phyloP scores from a whole-genome alignment of 2,113 vertebrate genomes.

The Strigops habroptila region DNA sequence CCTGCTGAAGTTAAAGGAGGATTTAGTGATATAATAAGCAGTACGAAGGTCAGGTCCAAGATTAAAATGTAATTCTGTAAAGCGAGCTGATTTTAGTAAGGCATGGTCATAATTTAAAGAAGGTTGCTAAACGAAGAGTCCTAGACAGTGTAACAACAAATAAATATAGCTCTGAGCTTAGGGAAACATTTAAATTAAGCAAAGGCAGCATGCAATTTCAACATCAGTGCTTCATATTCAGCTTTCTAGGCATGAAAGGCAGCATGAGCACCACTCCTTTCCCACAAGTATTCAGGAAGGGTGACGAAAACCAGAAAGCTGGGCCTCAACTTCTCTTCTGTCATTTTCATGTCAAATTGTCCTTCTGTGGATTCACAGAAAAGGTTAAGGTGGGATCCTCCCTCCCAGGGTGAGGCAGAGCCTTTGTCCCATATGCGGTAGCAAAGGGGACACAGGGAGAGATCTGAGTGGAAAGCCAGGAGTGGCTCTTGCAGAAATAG shows the following conservation, averaged over 20 bases:
- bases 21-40: background rate
- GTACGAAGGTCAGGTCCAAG: background rate
- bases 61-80: background rate
- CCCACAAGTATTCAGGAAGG: background rate
- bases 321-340: background rate
- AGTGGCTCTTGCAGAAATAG: background rate
- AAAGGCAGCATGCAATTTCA: background rate
- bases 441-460: background rate
- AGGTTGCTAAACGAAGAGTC: background rate
- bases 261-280: background rate
- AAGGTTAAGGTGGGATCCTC: background rate
- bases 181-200: background rate
- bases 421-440: background rate
- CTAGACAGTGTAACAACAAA: background rate
- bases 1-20: background rate
- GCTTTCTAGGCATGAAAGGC: background rate
- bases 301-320: background rate
- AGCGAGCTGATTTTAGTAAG: background rate
- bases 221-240: background rate
- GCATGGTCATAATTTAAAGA: background rate
- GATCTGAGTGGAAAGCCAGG: background rate
- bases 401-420: background rate
- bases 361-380: background rate
- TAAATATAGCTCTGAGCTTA: background rate
- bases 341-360: background rate